Percentiles rank a stretch among this genome's conserved stretches.
These are phyloP conservation scores for Enteromius afrohamiltoni DNA, from an alignment of 2,797 vertebrate species.

Conservation along the genomic window DNA sequence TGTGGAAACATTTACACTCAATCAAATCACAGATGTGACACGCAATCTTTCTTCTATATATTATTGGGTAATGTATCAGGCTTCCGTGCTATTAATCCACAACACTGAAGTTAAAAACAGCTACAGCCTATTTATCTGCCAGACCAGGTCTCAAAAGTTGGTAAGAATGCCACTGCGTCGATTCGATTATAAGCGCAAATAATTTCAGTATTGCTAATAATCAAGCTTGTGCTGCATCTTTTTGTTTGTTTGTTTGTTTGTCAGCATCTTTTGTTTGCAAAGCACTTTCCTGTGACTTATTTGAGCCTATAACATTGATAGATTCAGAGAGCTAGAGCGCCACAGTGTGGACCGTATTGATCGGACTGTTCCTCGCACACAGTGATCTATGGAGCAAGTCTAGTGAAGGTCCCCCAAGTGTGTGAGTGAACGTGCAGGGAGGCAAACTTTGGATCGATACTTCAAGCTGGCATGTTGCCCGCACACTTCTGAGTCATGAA, in stretches of 20 bases:
- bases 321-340: constrained; percentile 31
- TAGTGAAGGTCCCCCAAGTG: constrained; percentile 35
- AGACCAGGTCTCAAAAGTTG: constrained; percentile 48
- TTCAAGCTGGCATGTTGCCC: constrained; percentile 67
- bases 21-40: constrained; percentile 55
- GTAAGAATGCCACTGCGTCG: neutral
- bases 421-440: constrained; percentile 20
- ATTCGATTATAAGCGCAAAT: neutral
- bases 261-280: constrained; percentile 26
- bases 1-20: constrained; percentile 54
- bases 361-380: constrained; percentile 25
- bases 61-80: constrained; percentile 56
- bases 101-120: constrained; percentile 37
- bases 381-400: constrained; percentile 46
- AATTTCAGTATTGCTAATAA: constrained; percentile 2
- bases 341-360: constrained; percentile 49
- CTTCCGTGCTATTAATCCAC: constrained; percentile 36
- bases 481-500: constrained; percentile 33
- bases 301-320: constrained; percentile 38
- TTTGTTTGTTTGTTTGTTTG: constrained; percentile 15
- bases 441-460: constrained; percentile 67
- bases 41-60: constrained; percentile 56
- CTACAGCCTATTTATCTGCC: constrained; percentile 44
- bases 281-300: constrained; percentile 34
- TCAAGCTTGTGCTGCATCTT: neutral